Evolutionary conservation across 2,888 invertebrate genomes (phyloP).

Genomic region (Tetramorium bicarinatum): DNA sequence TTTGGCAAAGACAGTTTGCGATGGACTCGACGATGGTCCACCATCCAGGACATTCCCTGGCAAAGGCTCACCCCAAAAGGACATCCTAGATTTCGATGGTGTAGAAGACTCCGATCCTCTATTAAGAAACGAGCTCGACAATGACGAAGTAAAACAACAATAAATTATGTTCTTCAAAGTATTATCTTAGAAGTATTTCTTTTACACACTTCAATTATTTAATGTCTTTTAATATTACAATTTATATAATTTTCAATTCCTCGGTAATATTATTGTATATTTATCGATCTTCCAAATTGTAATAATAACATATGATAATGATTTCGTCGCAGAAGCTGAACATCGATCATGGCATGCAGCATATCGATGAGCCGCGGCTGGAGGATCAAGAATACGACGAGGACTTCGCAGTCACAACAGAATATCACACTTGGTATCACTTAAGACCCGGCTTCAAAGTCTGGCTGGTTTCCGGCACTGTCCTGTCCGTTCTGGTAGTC

Average conservation of each 20-base stretch:
- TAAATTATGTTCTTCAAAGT: background rate
- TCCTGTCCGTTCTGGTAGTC: conserved; percentile 75
- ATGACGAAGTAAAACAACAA: conserved; percentile 60
- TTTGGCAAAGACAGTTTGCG: conserved; percentile 83
- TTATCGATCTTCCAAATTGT: background rate
- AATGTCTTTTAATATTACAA: background rate
- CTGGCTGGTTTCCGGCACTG: conserved; percentile 79
- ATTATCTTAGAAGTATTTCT: background rate
- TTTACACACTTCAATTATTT: background rate
- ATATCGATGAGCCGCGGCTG: conserved; percentile 66
- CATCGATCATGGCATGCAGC: conserved; percentile 74
- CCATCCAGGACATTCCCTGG: conserved; percentile 71
- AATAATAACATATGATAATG: background rate
- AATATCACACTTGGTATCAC: conserved; percentile 78
- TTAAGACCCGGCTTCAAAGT: conserved; percentile 42
- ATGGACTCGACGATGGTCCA: conserved; percentile 78
- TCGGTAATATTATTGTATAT: background rate
- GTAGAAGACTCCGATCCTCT: conserved; percentile 64
- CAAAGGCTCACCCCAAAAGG: conserved; percentile 63
- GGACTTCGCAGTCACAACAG: conserved; percentile 67
- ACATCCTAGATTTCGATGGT: conserved; percentile 33
- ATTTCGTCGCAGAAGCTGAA: conserved; percentile 58
- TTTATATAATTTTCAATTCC: background rate
- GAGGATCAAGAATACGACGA: conserved; percentile 80
- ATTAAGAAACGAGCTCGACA: conserved; percentile 63